These are phyloP conservation scores for Candoia aspera DNA, from an alignment of 2,113 vertebrate species.

Conservation along the genomic window DNA sequence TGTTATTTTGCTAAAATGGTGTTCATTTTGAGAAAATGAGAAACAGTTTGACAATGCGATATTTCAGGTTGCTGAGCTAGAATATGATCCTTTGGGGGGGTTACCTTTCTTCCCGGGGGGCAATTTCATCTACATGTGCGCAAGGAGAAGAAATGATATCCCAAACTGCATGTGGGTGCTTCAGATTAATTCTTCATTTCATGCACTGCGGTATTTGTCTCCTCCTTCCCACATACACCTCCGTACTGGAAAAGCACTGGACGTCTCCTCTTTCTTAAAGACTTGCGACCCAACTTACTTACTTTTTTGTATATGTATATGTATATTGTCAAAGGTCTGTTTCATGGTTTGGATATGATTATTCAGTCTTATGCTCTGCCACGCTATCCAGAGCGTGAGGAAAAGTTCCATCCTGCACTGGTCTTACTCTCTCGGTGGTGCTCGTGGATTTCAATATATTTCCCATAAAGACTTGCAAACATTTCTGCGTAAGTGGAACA, in stretches of 20 bases:
- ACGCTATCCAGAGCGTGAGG: constrained; percentile 39
- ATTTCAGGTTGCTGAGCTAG: constrained; percentile 27
- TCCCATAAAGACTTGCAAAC: background rate
- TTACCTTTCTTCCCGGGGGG: constrained; percentile 63
- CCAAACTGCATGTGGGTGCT: constrained; percentile 66
- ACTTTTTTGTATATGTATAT: no score
- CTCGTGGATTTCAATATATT: background rate
- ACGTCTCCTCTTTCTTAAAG: constrained; percentile 50
- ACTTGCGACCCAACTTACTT: constrained; percentile 44
- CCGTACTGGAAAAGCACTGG: constrained; percentile 60
- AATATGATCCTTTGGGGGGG: constrained; percentile 37
- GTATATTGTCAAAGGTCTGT: constrained; percentile 35
- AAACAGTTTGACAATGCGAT: constrained; percentile 36
- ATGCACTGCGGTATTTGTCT: constrained; percentile 63
- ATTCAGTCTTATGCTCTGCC: constrained; percentile 49
- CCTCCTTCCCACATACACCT: constrained; percentile 54
- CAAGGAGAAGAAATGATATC: constrained; percentile 64
- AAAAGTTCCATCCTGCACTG: background rate
- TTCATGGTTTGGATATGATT: constrained; percentile 44
- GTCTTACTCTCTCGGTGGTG: background rate
- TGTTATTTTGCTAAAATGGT: constrained; percentile 30
- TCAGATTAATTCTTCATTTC: constrained; percentile 69
- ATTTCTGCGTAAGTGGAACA: background rate
- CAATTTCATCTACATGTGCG: constrained; percentile 70
- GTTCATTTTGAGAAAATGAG: constrained; percentile 33